Percentiles rank a stretch among this genome's conserved stretches.
These are phyloP conservation scores for Cyanistes caeruleus DNA, from an alignment of 2,113 vertebrate species.

Conservation along the genomic window DNA sequence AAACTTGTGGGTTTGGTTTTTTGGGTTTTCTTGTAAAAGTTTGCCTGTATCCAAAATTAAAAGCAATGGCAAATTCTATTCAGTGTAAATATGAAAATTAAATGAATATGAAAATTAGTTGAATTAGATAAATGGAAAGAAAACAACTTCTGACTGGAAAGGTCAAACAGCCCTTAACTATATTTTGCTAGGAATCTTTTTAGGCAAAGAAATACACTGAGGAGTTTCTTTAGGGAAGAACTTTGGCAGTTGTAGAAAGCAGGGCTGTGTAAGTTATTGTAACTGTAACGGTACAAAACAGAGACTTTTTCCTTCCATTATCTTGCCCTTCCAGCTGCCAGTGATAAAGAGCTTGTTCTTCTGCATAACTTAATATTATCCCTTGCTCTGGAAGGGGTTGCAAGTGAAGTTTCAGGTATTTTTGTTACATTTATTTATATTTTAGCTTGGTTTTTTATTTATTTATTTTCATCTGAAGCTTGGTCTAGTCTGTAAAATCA, in stretches of 20 bases:
- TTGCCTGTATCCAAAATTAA: not conserved
- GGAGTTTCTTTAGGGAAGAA: not conserved
- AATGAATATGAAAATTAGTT: not conserved
- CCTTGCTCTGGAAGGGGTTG: not conserved
- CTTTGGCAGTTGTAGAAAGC: not conserved
- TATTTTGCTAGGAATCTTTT: not conserved
- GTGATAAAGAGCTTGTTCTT: constrained; percentile 13
- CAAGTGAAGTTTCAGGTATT: not conserved
- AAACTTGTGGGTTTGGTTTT: not conserved
- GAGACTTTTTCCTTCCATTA: constrained; percentile 29
- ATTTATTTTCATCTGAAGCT: not conserved
- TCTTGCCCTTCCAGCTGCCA: constrained; percentile 43
- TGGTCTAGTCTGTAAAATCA: not conserved
- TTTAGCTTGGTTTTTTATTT: rapidly evolving
- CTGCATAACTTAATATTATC: not conserved
- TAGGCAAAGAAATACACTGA: not conserved
- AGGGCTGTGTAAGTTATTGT: not conserved
- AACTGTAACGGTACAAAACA: not conserved
- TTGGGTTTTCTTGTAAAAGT: not conserved
- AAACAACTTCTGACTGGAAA: constrained; percentile 1
- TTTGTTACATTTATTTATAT: not conserved
- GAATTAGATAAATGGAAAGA: not conserved
- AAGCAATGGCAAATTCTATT: not conserved
- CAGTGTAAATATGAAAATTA: not conserved
- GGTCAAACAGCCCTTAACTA: not conserved